Conservation (phyloP, 2,888 invertebrate genomes). For the Meandrusa payeni region DNA sequence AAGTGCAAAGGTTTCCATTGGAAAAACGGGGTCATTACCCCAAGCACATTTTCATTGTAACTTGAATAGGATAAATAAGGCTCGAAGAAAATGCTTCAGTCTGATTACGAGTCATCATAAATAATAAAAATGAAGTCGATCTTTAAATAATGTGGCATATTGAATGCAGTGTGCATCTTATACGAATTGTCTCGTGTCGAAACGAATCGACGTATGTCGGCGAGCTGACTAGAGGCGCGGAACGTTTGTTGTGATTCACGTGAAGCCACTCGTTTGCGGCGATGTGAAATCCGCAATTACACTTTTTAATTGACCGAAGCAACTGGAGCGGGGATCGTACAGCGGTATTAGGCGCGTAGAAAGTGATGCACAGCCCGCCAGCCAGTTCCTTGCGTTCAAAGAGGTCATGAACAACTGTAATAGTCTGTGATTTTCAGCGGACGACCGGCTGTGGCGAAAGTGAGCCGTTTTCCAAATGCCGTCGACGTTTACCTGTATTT, state of each 20-base stretch:
- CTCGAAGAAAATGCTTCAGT: too few species aligned
- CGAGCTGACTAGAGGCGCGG: constrained; percentile 30
- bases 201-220: constrained; percentile 63
- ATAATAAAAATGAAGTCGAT: too few species aligned
- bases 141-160: too few species aligned
- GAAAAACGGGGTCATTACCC: too few species aligned
- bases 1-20: too few species aligned
- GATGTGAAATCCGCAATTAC: constrained; percentile 62
- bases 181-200: constrained; percentile 36
- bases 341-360: constrained; percentile 64
- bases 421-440: constrained; percentile 5
- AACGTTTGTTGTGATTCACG: constrained; percentile 67
- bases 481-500: constrained; percentile 8
- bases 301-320: constrained; percentile 75
- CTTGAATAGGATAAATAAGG: too few species aligned
- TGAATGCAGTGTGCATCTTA: constrained; percentile 29
- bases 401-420: constrained; percentile 7
- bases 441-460: background rate
- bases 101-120: too few species aligned
- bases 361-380: constrained; percentile 59
- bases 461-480: background rate
- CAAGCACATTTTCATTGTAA: too few species aligned
- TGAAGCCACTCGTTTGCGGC: constrained; percentile 71
- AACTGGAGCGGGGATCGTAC: constrained; percentile 72
- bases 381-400: constrained; percentile 2